Evolutionary conservation across 2,113 vertebrate genomes (phyloP).

Genomic region (Sprattus sprattus): DNA sequence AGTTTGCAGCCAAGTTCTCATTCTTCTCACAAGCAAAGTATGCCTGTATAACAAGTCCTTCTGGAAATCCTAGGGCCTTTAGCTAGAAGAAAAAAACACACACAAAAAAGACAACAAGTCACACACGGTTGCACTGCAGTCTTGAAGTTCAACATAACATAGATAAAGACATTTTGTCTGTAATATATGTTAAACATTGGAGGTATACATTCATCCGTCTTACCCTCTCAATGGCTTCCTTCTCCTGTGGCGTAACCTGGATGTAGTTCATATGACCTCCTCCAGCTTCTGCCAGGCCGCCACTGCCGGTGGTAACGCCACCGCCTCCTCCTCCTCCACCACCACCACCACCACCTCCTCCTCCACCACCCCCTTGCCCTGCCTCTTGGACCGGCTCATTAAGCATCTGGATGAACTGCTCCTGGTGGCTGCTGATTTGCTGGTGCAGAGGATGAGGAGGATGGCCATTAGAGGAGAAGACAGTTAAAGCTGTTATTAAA

Average conservation of each 20-base stretch:
- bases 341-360: constrained; percentile 67
- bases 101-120: background rate
- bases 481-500: background rate
- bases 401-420: constrained; percentile 96
- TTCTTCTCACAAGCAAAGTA: constrained; percentile 99
- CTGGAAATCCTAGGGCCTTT: constrained; percentile 96
- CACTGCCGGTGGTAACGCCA: constrained; percentile 6
- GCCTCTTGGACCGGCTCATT: constrained; percentile 87
- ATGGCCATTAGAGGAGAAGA: background rate
- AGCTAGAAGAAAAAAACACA: constrained; percentile 68
- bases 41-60: constrained; percentile 97
- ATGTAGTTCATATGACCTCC: constrained; percentile 91
- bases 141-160: background rate
- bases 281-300: constrained; percentile 69
- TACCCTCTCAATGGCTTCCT: constrained; percentile 97
- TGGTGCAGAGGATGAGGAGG: constrained; percentile 50
- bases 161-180: background rate
- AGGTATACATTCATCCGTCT: constrained; percentile 44
- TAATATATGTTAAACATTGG: background rate
- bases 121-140: background rate
- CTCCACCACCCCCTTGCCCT: constrained; percentile 68
- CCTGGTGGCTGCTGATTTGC: constrained; percentile 95
- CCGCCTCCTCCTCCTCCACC: constrained; percentile 73
- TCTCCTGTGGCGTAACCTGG: constrained; percentile 97
- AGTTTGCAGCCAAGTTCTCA: constrained; percentile 97